Base-by-base conservation (phyloP, 2,113 vertebrate genomes). In the Toxotes jaculatrix region DNA sequence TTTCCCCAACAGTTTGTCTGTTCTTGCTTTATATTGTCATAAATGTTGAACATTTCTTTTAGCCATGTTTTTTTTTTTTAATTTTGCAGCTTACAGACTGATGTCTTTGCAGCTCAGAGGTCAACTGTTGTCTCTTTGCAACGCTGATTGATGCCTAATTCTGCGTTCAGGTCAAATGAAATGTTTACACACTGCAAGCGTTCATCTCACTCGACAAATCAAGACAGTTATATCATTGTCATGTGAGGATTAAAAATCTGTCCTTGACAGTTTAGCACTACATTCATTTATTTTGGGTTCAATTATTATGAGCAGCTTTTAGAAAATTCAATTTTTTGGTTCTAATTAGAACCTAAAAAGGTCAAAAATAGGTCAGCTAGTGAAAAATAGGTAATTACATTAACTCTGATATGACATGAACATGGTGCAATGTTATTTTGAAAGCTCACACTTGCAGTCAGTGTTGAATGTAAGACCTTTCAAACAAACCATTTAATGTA, bases 401-500 rank as follows among this genome's bases (percentile, higher is more conserved):
- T 32, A 36, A 14, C 34, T 71, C 5, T 57, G 32, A 71, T n/a
- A 36, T 43, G 34, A 51, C 31, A 47, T 32, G 17, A 56, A 47
- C 7, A 14, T 5, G 3, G 40, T 7, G 1, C 67, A 63, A 31
- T 61, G 40, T 57, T 64, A 11, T 43, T 69, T 51, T 59, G 14
- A 82, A 69, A 21, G 27, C 57, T 77, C 77, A 60, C 12, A 13
- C 14, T 23, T 13, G 34, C 8, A 31, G 32, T 57, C 34, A 53
- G 31, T 21, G 23, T 14, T 47, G 2, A 59, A 31, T 43, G 32
- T 40, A 67, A 34, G 7, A 64, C 10, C 14, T 64, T 72, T 38
- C 4, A 73, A 65, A 59, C 31, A 64, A 63, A 63, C 23, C 32
- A 36, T 19, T 13, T 3, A 60, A 3, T 43, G 5, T 21, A 34